Evolutionary conservation across 2,113 vertebrate genomes (phyloP).

Genomic region (Chloropsis cyanopogon): DNA sequence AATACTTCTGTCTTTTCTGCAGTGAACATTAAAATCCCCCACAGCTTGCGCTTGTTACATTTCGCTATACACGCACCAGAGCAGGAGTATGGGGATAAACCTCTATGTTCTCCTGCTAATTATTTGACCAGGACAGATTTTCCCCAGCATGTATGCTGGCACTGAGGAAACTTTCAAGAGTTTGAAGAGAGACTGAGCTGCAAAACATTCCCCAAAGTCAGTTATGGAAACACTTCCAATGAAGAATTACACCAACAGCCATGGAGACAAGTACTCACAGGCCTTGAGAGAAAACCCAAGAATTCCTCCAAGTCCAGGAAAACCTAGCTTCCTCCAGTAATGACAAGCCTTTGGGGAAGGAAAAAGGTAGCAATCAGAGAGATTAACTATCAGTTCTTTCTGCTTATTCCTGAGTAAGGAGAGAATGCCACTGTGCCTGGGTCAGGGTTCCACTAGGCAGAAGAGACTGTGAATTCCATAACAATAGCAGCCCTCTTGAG

Average conservation of each 20-base stretch:
- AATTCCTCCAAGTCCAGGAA: background rate
- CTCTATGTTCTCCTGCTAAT: background rate
- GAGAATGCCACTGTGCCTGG: fast-evolving
- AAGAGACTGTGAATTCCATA: background rate
- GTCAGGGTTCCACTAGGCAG: background rate
- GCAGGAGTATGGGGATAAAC: background rate
- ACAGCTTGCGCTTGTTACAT: background rate
- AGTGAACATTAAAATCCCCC: background rate
- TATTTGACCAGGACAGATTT: background rate
- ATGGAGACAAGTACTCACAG: background rate
- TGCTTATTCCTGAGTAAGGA: background rate
- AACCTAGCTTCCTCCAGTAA: background rate
- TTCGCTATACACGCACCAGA: background rate
- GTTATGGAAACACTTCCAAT: background rate
- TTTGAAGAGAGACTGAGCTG: background rate
- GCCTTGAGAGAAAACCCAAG: background rate
- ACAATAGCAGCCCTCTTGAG: background rate
- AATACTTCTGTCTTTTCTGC: background rate
- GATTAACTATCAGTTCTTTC: background rate
- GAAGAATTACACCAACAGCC: background rate
- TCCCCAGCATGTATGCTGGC: fast-evolving
- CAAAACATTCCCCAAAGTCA: background rate
- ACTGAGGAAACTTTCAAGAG: background rate
- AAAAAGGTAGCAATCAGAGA: background rate
- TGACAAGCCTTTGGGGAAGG: background rate